Percentiles rank a stretch among this genome's conserved stretches.
These are phyloP conservation scores for Ernsta delagoae DNA, from an alignment of 2,888 invertebrate genomes.

Conservation along the genomic window DNA sequence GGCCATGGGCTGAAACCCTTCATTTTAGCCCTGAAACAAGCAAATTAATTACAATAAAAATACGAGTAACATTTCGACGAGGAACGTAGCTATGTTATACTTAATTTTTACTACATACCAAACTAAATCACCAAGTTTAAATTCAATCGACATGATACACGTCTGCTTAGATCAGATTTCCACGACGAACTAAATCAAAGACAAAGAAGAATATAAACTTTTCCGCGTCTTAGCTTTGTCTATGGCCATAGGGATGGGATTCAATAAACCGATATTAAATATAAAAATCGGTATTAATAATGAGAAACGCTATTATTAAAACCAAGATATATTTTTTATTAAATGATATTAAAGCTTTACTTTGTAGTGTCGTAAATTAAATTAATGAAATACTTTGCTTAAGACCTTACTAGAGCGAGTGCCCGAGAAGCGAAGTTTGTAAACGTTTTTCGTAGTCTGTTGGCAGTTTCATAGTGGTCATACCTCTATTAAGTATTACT, in stretches of 20 bases:
- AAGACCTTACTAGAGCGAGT: too few species aligned
- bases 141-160: slow-evolving; percentile 73
- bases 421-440: too few species aligned
- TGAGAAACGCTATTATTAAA: too few species aligned
- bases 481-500: too few species aligned
- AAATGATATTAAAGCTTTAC: too few species aligned
- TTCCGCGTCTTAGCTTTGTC: slow-evolving; percentile 52
- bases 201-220: slow-evolving; percentile 49
- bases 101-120: slow-evolving; percentile 68
- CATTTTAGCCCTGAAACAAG: slow-evolving; percentile 96
- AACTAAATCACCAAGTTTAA: slow-evolving; percentile 83
- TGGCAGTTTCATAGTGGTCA: too few species aligned
- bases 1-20: slow-evolving; percentile 99
- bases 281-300: too few species aligned
- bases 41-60: slow-evolving; percentile 37
- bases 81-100: slow-evolving; percentile 40
- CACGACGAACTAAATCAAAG: slow-evolving; percentile 77
- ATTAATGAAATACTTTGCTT: too few species aligned
- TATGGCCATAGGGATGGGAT: slow-evolving; percentile 49
- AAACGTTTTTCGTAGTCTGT: too few species aligned
- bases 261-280: too few species aligned
- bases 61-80: slow-evolving; percentile 44
- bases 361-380: too few species aligned
- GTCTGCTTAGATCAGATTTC: slow-evolving; percentile 57
- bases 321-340: too few species aligned